A percentile compares a stretch with the other conserved stretches of the same genome.
phyloP scores from a whole-genome alignment of 2,797 vertebrate genomes.

The Micromesistius poutassou region DNA sequence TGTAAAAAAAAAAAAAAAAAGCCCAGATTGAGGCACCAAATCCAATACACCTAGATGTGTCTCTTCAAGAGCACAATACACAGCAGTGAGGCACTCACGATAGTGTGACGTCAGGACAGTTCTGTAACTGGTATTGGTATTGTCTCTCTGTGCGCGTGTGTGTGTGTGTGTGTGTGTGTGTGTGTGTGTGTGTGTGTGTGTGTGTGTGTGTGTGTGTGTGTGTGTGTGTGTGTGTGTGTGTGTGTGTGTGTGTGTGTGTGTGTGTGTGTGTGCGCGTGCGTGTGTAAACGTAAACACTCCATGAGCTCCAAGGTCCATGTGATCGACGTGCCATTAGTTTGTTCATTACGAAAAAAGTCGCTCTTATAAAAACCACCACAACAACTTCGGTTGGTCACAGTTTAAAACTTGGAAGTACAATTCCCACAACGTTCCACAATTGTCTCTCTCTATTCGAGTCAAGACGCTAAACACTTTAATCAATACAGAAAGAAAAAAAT shows the following conservation, averaged over 20 bases:
- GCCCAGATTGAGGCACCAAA: slow-evolving; percentile 14
- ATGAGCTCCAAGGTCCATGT: neutral
- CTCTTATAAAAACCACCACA: slow-evolving; percentile 20
- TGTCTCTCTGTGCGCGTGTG: no score
- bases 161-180: no score
- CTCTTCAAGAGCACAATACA: slow-evolving; percentile 35
- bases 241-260: neutral
- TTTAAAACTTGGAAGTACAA: slow-evolving; percentile 11
- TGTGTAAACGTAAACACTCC: neutral
- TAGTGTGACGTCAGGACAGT: slow-evolving; percentile 4
- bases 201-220: neutral
- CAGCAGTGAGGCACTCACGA: slow-evolving; percentile 54
- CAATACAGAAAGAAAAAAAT: neutral
- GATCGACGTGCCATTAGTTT: neutral
- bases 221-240: neutral
- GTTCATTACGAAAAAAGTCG: neutral
- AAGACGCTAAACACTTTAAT: slow-evolving; percentile 1
- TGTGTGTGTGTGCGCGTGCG: neutral
- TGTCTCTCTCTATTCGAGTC: slow-evolving; percentile 13
- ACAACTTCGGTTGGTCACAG: slow-evolving; percentile 19
- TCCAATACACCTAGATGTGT: slow-evolving; percentile 23
- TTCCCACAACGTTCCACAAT: slow-evolving; percentile 6
- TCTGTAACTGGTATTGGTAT: neutral
- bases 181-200: neutral
- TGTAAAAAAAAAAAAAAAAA: slow-evolving; percentile 5